A percentile compares a stretch with the other conserved stretches of the same genome.
phyloP scores from a whole-genome alignment of 2,113 vertebrate species.

The Emydura subglobosa region DNA sequence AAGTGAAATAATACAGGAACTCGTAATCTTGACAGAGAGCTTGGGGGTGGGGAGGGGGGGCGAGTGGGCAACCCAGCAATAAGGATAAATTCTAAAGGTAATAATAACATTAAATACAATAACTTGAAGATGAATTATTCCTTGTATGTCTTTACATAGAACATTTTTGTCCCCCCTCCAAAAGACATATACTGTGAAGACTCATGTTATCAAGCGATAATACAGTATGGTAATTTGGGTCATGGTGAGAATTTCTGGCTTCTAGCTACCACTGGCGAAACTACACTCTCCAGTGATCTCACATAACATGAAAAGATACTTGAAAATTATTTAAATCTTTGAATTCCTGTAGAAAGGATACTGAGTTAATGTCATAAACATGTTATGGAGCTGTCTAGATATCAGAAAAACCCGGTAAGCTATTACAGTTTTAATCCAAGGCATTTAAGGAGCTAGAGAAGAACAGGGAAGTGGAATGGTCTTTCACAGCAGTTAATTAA shows the following conservation, averaged over 20 bases:
- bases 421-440: neutral
- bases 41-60: neutral
- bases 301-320: neutral
- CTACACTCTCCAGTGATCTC: neutral
- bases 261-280: neutral
- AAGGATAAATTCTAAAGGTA: neutral
- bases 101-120: neutral
- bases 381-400: neutral
- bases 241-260: neutral
- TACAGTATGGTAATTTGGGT: neutral
- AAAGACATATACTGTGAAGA: neutral
- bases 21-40: neutral
- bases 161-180: neutral
- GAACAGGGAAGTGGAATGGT: neutral
- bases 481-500: slow-evolving; percentile 15
- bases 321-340: neutral
- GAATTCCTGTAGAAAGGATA: neutral
- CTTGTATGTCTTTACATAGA: neutral
- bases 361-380: neutral
- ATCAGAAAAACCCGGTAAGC: neutral
- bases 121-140: slow-evolving; percentile 6
- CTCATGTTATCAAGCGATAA: neutral
- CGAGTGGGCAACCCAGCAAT: neutral
- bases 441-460: neutral
- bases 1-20: neutral